A percentile compares a stretch with the other conserved stretches of the same genome.
Evolutionary conservation across 2,888 invertebrate genomes (phyloP).

Genomic region (Troides helena): DNA sequence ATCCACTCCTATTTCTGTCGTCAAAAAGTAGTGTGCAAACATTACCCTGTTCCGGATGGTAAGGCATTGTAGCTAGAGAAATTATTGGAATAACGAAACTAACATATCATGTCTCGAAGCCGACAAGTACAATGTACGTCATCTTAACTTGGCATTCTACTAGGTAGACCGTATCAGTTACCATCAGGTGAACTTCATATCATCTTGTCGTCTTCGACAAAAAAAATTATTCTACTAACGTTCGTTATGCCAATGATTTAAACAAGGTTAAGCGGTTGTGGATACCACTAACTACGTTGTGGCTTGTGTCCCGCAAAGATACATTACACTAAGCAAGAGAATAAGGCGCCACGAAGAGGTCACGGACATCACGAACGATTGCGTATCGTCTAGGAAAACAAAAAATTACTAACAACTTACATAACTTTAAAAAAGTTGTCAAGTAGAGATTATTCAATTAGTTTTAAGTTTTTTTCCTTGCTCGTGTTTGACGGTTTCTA

Average conservation of each 20-base stretch:
- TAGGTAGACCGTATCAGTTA: too few relatives aligned
- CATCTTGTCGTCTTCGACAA: too few relatives aligned
- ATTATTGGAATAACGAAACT: too few relatives aligned
- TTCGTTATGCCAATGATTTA: slow-evolving; percentile 55
- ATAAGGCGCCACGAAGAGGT: slow-evolving; percentile 59
- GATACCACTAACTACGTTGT: slow-evolving; percentile 49
- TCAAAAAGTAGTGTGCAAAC: too few relatives aligned
- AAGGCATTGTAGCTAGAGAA: too few relatives aligned
- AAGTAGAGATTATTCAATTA: neutral
- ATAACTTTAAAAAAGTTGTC: neutral
- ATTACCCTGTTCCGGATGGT: too few relatives aligned
- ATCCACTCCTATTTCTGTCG: too few relatives aligned
- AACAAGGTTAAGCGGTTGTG: slow-evolving; percentile 66
- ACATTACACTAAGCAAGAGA: slow-evolving; percentile 55
- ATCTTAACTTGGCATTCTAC: too few relatives aligned
- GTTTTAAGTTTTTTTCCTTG: neutral
- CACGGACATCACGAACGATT: slow-evolving; percentile 47
- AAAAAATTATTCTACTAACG: slow-evolving; percentile 40
- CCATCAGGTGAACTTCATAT: too few relatives aligned
- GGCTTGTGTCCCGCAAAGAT: slow-evolving; percentile 44
- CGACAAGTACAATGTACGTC: too few relatives aligned
- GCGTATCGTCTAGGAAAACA: neutral
- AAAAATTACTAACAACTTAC: neutral
- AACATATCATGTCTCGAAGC: too few relatives aligned
- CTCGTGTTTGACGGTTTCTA: neutral